Base-by-base conservation (phyloP, 2,113 vertebrate genomes). In the Rana temporaria region DNA sequence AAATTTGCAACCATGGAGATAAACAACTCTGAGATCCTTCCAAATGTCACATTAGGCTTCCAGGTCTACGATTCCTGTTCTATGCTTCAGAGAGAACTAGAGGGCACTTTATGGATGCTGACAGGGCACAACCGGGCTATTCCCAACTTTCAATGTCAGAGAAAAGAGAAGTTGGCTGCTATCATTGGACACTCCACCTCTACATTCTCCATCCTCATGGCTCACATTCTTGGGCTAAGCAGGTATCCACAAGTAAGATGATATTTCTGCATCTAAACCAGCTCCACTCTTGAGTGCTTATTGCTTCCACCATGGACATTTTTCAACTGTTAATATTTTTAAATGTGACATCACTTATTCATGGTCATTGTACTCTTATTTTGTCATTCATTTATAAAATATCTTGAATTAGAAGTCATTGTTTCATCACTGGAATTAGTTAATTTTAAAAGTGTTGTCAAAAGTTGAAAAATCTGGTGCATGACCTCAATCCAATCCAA, bases 121-220 rank as follows among this genome's bases (percentile, higher is more conserved):
- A 84, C 80, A 19, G 68, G 56, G 1, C 48, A 56, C 59, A 55
- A 24, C 32, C 3, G 0, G 15, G 56, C 66, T 4, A 52, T 0
- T 0, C 62, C 68, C n/a, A 86, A 60, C 70, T 85, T 76, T 56
- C 7, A 12, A 55, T 77, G 80, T 0, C 60, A 70, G 17, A 64
- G 32, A 55, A 57, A 30, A 12, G 69, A 38, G 18, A 55, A 63
- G 18, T 57, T 84, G 7, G 70, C 81, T n/a, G 85, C 81, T 20
- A 32, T 85, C 62, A 69, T 85, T 2, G 85, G 85, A 22, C 81
- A 79, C 64, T 69, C 79, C 14, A 71, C 52, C 12, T 85, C 85
- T 20, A 74, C 85, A 8, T 77, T 68, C 30, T 85, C 85, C 26
- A 85, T 84, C 1, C 75, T 79, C 12, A 80, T 85, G 81, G 85